Percentiles rank a stretch among this genome's conserved stretches.
Conservation (phyloP, 2,797 vertebrate genomes). For the Sebastes diploproa region DNA sequence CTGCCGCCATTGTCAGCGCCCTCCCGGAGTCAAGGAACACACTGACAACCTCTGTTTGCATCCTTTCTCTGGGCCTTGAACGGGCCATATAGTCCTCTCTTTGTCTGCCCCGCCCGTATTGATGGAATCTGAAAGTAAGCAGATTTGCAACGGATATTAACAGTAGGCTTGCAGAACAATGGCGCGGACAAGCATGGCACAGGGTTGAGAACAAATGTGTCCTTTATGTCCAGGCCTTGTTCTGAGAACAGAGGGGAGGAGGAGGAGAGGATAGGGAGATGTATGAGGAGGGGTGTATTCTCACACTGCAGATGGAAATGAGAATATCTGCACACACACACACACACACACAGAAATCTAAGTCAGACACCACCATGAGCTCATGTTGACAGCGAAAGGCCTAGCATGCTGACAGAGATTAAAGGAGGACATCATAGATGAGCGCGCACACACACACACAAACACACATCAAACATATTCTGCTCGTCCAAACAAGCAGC, state of each 20-base stretch:
- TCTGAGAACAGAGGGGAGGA: conserved; percentile 36
- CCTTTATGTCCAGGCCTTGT: conserved; percentile 75
- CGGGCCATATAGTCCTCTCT: conserved; percentile 67
- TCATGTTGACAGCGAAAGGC: conserved; percentile 48
- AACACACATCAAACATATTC: conserved; percentile 29
- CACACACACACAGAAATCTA: conserved; percentile 5
- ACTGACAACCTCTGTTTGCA: conserved; percentile 71
- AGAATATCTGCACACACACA: conserved; percentile 51
- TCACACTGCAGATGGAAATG: conserved; percentile 59
- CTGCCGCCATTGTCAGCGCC: conserved; percentile 74
- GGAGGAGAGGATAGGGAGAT: conserved; percentile 30
- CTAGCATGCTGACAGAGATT: conserved; percentile 30
- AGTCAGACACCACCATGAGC: conserved; percentile 27
- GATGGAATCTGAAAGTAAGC: conserved; percentile 85
- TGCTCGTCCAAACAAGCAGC: conserved; percentile 31
- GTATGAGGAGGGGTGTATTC: conserved; percentile 43
- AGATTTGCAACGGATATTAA: conserved; percentile 83
- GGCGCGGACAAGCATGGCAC: conserved; percentile 63
- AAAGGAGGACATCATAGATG: conserved; percentile 27
- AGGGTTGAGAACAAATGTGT: conserved; percentile 77
- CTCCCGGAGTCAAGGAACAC: conserved; percentile 56
- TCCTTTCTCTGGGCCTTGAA: conserved; percentile 61
- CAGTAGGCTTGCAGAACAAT: conserved; percentile 79
- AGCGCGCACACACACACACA: background rate
- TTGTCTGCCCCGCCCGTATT: conserved; percentile 71